Evolutionary conservation across 2,888 invertebrate species (phyloP).

Genomic region (Sphaerophoria taeniata): DNA sequence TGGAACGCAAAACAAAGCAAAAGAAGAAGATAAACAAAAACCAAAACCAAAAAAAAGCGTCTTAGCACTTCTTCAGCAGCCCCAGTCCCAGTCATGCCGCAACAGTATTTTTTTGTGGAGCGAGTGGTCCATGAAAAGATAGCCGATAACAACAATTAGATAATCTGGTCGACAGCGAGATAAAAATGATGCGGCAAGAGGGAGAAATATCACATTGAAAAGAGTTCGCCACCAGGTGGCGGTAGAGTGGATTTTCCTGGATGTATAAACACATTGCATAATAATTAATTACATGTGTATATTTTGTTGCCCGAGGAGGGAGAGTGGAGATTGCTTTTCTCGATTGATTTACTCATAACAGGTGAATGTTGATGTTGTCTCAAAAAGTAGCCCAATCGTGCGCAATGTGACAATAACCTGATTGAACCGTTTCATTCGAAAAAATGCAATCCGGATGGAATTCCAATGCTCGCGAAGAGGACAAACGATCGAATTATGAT

Average conservation of each 20-base stretch:
- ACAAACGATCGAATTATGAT: conserved; percentile 72
- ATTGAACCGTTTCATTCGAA: conserved; percentile 47
- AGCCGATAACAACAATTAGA: conserved; percentile 45
- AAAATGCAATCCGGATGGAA: conserved; percentile 53
- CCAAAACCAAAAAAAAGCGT: not conserved
- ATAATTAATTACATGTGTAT: conserved; percentile 55
- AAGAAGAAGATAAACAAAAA: conserved; percentile 16
- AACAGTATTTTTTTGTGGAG: not conserved
- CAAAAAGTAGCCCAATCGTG: conserved; percentile 4
- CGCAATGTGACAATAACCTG: conserved; percentile 35
- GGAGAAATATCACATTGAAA: not conserved
- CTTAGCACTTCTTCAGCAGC: not conserved
- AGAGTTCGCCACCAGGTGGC: conserved; percentile 32
- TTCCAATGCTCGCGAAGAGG: conserved; percentile 51
- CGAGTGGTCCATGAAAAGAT: conserved; percentile 17
- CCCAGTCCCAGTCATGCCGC: not conserved
- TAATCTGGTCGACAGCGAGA: conserved; percentile 22
- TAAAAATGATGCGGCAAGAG: conserved; percentile 20
- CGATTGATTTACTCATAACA: conserved; percentile 70
- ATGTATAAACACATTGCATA: conserved; percentile 41
- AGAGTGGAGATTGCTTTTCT: not conserved
- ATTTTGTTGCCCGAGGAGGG: conserved; percentile 28
- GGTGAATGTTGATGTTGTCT: conserved; percentile 41
- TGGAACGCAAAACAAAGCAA: conserved; percentile 27
- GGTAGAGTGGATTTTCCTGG: conserved; percentile 21